Base-by-base conservation (phyloP, 2,797 vertebrate genomes). In the Cuculus canorus region DNA sequence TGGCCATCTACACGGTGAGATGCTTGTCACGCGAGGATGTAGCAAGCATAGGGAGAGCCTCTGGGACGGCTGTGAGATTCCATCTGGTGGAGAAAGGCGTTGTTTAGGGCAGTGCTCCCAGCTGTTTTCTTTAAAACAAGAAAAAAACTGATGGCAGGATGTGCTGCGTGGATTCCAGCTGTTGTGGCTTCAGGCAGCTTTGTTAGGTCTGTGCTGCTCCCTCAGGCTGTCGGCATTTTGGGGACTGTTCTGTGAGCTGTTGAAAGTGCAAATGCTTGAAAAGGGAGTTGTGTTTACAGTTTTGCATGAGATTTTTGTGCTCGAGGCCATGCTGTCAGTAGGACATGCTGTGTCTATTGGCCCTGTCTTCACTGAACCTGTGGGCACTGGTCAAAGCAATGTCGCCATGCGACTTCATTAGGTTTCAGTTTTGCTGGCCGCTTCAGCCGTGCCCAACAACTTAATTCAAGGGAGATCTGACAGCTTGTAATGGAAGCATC, bases 1-100 rank as follows among this genome's bases (percentile, higher is more conserved):
- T 99, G 94, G 99, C 99, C 59, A 99, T 99, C 52, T 99, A 99
- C 96, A 99, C 99, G 95, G 99, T 99, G 96, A 98, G 93, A 33
- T 91, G 68, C 43, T 75, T 30, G 2, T 86, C 65, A 1, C 43
- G 81, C 69, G 75, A 16, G 65, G 53, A 2, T 39, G 35, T 45
- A 64, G 66, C 59, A 43, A 87, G 84, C 11, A 59, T 30, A 33
- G 32, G 70, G 65, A 80, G 37, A 76, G 35, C 93, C 66, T 78
- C 72, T 85, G 85, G 66, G 73, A 6, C 24, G 35, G 59, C 80
- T 90, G 39, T 65, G 72, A 72, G 77, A 53, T 71, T 86, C 92
- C 73, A 47, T 82, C 66, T 88, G 87, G 32, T n/a, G 66, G n/a
- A 90, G 52, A 75, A 70, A 66, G 56, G 32, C 39, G 24, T 73